Evolutionary conservation across 2,888 invertebrate genomes (phyloP).

Genomic region (Campoletis raptor): DNA sequence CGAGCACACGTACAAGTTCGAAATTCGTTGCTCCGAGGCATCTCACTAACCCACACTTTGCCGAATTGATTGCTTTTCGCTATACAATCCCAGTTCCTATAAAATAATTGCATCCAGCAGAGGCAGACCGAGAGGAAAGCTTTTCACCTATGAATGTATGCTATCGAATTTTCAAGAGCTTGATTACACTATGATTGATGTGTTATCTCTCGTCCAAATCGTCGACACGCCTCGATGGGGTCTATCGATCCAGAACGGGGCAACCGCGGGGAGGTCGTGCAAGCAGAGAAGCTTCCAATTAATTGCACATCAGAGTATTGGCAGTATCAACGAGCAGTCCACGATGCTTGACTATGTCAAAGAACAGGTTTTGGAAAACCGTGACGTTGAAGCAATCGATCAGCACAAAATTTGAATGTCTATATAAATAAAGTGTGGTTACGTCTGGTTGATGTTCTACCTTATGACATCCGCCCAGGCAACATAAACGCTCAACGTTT

Average conservation of each 20-base stretch:
- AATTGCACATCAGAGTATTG: slow-evolving; percentile 41
- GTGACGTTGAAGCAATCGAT: background rate
- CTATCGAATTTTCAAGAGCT: slow-evolving; percentile 31
- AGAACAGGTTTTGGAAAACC: slow-evolving; percentile 16
- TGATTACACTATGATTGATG: slow-evolving; percentile 50
- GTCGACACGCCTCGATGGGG: slow-evolving; percentile 15
- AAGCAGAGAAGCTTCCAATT: slow-evolving; percentile 21
- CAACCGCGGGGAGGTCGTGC: slow-evolving; percentile 17
- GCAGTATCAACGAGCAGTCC: slow-evolving; percentile 9
- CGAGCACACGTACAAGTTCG: slow-evolving; percentile 7
- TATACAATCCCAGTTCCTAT: background rate
- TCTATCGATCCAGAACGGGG: slow-evolving; percentile 38
- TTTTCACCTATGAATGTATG: background rate
- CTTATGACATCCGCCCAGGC: background rate
- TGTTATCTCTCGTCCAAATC: slow-evolving; percentile 19
- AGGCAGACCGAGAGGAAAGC: background rate
- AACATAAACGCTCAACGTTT: background rate
- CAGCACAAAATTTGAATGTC: slow-evolving; percentile 1
- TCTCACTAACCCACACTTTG: slow-evolving; percentile 23
- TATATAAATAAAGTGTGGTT: slow-evolving; percentile 6
- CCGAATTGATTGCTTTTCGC: slow-evolving; percentile 33
- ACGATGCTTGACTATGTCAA: background rate
- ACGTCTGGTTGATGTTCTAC: background rate
- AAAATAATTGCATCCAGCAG: slow-evolving; percentile 23
- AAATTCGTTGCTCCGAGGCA: slow-evolving; percentile 44